Conservation (phyloP, 2,888 invertebrate species). For the Scaptomyza reducta region DNA sequence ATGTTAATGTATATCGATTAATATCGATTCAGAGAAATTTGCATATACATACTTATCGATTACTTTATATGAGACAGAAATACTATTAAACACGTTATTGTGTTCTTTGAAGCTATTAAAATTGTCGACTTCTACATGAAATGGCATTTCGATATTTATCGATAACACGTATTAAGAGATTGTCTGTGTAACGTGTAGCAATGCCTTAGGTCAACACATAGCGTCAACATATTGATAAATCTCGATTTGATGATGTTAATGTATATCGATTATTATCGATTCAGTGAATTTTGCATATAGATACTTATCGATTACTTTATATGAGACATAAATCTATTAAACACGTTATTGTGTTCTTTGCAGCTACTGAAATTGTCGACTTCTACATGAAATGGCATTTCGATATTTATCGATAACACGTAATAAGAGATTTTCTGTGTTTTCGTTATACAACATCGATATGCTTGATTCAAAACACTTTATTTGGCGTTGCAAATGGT, state of each 20-base stretch:
- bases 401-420: constrained; percentile 1
- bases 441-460: neutral
- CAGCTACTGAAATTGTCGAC: neutral
- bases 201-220: no score
- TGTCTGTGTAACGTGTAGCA: neutral
- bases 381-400: neutral
- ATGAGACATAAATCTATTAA: neutral
- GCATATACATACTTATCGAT: neutral
- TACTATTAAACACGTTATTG: neutral
- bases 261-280: neutral
- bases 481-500: neutral
- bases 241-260: neutral
- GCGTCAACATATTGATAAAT: neutral
- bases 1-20: neutral
- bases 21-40: neutral
- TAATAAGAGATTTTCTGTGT: neutral
- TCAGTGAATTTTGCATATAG: neutral
- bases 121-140: neutral
- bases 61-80: neutral
- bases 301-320: neutral
- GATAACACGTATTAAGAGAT: neutral
- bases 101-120: neutral
- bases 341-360: neutral
- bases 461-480: neutral
- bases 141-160: constrained; percentile 2